phyloP scores from a whole-genome alignment of 2,113 vertebrate species.

The Merops nubicus region DNA sequence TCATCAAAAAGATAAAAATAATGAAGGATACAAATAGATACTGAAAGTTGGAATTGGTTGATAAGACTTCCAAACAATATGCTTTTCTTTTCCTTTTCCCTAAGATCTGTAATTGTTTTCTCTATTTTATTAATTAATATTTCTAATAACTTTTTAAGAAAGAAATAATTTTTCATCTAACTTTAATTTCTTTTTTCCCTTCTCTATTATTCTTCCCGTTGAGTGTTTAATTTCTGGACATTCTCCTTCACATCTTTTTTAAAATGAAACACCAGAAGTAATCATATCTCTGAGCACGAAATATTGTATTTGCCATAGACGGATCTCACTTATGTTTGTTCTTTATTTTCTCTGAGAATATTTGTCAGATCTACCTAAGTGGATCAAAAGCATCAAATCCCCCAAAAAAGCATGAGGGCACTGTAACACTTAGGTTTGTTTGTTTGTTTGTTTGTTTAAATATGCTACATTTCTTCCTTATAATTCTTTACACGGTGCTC shows the following conservation, averaged over 20 bases:
- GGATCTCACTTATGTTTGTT: neutral
- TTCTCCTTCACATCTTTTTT: neutral
- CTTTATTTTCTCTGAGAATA: neutral
- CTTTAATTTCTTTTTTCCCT: neutral
- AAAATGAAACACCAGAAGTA: neutral
- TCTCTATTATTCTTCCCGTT: neutral
- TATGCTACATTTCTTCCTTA: neutral
- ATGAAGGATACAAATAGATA: neutral
- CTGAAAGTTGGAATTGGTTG: neutral
- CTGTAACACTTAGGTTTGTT: neutral
- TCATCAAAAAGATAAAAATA: neutral
- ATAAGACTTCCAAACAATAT: neutral
- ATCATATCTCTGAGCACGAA: neutral
- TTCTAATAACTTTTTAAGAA: neutral
- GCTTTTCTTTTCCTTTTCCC: neutral
- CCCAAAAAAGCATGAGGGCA: neutral
- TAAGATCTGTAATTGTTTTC: neutral
- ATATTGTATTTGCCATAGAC: neutral
- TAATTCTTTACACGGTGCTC: neutral
- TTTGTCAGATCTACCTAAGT: neutral
- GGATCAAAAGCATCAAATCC: neutral
- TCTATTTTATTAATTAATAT: neutral
- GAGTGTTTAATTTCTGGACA: neutral
- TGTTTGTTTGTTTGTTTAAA: neutral
- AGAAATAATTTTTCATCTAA: neutral